Percentiles rank a stretch among this genome's conserved stretches.
Conservation (phyloP, 2,888 invertebrate species). For the Ditula angustiorana region DNA sequence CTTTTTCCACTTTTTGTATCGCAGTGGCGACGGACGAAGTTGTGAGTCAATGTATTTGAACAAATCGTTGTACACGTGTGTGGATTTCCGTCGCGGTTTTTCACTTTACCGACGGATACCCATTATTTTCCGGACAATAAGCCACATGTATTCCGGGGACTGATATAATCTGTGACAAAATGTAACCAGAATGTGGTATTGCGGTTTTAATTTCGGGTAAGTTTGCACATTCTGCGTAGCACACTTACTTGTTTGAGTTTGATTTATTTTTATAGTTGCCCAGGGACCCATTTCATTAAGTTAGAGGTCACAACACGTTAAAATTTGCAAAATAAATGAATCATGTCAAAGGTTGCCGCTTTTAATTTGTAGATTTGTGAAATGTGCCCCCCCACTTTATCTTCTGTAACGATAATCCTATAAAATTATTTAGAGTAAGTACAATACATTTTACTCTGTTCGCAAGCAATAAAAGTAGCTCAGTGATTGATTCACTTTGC, state of each 20-base stretch:
- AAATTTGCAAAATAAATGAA: no score
- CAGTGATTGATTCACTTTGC: slow-evolving; percentile 35
- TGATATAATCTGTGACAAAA: slow-evolving; percentile 25
- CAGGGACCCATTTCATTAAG: no score
- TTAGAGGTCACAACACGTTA: no score
- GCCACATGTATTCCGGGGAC: slow-evolving; percentile 23
- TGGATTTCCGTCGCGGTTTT: slow-evolving; percentile 28
- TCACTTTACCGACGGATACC: slow-evolving; percentile 29
- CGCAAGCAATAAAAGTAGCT: slow-evolving; percentile 23
- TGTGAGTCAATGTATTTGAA: slow-evolving; percentile 6
- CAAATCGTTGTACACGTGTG: slow-evolving; percentile 9
- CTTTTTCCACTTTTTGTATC: neutral
- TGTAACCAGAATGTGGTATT: neutral
- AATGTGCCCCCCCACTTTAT: no score
- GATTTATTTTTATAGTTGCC: neutral
- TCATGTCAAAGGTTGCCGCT: neutral
- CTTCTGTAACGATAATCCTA: neutral
- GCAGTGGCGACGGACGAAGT: neutral
- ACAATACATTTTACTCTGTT: slow-evolving; percentile 22
- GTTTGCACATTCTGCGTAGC: neutral
- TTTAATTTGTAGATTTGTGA: neutral
- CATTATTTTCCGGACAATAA: slow-evolving; percentile 38
- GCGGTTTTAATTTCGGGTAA: slow-evolving; percentile 11
- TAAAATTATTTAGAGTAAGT: slow-evolving; percentile 2
- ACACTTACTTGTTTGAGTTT: neutral